Conservation (phyloP, 1,140 invertebrate species). For the Zaprionus inermis region DNA sequence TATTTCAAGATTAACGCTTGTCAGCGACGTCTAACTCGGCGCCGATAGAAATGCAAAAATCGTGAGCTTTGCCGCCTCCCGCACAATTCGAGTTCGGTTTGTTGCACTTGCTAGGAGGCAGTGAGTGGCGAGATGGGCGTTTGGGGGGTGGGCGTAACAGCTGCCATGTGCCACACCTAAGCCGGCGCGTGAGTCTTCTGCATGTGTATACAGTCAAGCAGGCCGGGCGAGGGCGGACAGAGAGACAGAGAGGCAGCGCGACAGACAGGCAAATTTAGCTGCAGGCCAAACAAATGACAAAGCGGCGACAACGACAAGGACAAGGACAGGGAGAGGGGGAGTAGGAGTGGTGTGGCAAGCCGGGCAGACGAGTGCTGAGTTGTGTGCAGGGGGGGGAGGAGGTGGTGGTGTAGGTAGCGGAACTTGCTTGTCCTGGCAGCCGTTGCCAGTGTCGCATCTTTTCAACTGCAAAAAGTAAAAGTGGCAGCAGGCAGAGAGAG, state of each 20-base stretch:
- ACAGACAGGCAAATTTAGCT: constrained; percentile 77
- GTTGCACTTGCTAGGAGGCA: constrained; percentile 60
- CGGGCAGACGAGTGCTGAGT: background rate
- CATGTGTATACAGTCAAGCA: constrained; percentile 33
- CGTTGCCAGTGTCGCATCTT: constrained; percentile 57
- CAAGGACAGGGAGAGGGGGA: background rate
- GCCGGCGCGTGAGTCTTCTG: constrained; percentile 40
- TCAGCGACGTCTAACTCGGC: constrained; percentile 43
- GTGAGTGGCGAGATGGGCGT: background rate
- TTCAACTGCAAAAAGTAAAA: constrained; percentile 72
- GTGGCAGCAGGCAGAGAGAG: constrained; percentile 51
- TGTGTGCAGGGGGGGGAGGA: constrained; percentile 38
- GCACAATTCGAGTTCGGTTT: constrained; percentile 71
- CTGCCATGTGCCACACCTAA: constrained; percentile 79
- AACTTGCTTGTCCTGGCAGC: constrained; percentile 74
- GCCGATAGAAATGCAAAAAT: constrained; percentile 60
- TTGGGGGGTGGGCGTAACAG: constrained; percentile 46
- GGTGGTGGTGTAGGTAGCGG: too few species aligned
- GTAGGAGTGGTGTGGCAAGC: constrained; percentile 4
- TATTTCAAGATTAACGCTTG: constrained; percentile 80
- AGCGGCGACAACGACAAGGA: constrained; percentile 51
- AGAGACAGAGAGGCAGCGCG: constrained; percentile 24
- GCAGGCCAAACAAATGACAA: constrained; percentile 81
- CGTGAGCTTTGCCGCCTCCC: constrained; percentile 21
- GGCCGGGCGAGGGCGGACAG: constrained; percentile 6